Evolutionary conservation across 2,113 vertebrate genomes (phyloP), one percentile per base, ranked within the genome.

Genomic region (Chionomys nivalis): DNA sequence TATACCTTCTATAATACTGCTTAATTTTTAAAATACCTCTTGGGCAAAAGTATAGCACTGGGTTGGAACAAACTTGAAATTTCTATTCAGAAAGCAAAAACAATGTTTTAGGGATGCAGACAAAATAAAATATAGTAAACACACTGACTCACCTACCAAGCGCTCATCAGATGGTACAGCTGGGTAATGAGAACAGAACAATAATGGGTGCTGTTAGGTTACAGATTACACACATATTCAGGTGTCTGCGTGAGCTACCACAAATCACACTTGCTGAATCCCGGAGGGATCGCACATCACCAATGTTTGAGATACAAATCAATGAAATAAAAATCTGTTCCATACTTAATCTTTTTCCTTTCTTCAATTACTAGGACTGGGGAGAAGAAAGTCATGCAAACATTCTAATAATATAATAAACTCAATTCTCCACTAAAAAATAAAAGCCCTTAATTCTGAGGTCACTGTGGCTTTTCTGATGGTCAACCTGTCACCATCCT

Each of bases 81-180:
- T 94, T 96, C 91, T 95, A 33, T 70, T 94, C 55, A 87, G 44
- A 95, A 96, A 92, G 4, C 19, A 93, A 47, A 95, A 90, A 89
- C 31, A 83, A 31, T 85, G n/a, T 88, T 96, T 92, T 91, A 95
- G 81, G 70, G 94, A 82, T 16, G 63, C 3, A n/a, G 75, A 94
- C 47, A 97, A 96, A 94, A 96, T 96, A 89, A 93, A 94, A 90
- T 33, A 76, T 10, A 96, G 39, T 77, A 93, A 96, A 96, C 55
- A 88, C 12, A 52, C 73, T 81, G 91, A 92, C 87, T 83, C 8
- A 72, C 36, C 76, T 83, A 76, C 58, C 66, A 79, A 58, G 79
- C 31, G 66, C 94, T 96, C 88, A 82, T 61, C 52, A 96, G 93
- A 90, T 12, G 24, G 26, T 68, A 16, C 26, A 78, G 77, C 7